phyloP scores from a whole-genome alignment of 2,113 vertebrate genomes.

The Pan troglodytes region NHGRI_mPanTro3-v2.1_pri NC_072409.2:69487001-69487500 shows the following conservation, averaged over 20 bases:
- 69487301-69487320: not conserved
- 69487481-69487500: slow-evolving; percentile 63
- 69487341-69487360: not conserved
- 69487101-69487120: not conserved
- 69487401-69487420: slow-evolving; percentile 57
- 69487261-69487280: not conserved
- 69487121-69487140: not conserved
- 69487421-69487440: slow-evolving; percentile 60
- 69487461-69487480: slow-evolving; percentile 71
- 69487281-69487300: not conserved
- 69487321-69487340: not conserved
- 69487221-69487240: not conserved
- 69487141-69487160: not conserved
- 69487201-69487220: no score
- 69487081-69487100: not conserved
- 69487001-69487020: not conserved
- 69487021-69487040: not conserved
- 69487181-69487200: no score
- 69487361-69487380: slow-evolving; percentile 34
- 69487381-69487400: not conserved
- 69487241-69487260: not conserved
- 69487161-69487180: not conserved
- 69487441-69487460: slow-evolving; percentile 42
- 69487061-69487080: not conserved
- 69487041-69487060: not conserved